Evolutionary conservation across 2,888 invertebrate species (phyloP).

Genomic region (Rhyacophila evoluta): DNA sequence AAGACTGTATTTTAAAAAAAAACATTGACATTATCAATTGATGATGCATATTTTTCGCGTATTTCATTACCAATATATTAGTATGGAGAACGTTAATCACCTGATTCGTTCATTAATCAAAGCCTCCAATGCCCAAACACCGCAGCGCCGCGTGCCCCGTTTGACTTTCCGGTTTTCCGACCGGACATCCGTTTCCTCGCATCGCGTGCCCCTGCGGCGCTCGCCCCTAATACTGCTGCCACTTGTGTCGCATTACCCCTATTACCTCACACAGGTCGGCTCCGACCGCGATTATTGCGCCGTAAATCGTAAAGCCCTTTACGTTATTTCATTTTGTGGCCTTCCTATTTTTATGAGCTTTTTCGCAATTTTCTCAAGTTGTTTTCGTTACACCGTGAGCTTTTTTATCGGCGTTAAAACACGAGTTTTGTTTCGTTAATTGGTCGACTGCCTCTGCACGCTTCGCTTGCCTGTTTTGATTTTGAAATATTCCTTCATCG

Average conservation of each 20-base stretch:
- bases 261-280: not conserved
- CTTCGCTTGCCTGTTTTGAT: too few relatives aligned
- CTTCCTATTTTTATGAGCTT: not conserved
- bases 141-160: slow-evolving; percentile 3
- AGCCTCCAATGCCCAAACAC: not conserved
- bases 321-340: not conserved
- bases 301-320: slow-evolving; percentile 22
- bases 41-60: too few relatives aligned
- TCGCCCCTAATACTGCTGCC: slow-evolving; percentile 1
- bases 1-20: too few relatives aligned
- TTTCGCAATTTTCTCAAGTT: slow-evolving; percentile 14
- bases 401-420: slow-evolving; percentile 7
- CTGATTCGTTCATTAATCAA: slow-evolving; percentile 7
- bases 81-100: too few relatives aligned
- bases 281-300: slow-evolving; percentile 9
- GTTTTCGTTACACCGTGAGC: not conserved
- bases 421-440: not conserved
- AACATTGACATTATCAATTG: too few relatives aligned
- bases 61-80: too few relatives aligned
- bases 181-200: not conserved
- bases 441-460: not conserved
- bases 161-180: slow-evolving; percentile 16
- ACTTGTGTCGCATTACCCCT: slow-evolving; percentile 14
- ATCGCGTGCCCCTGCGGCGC: not conserved
- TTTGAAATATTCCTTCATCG: too few relatives aligned